Percentiles rank a stretch among this genome's conserved stretches.
Evolutionary conservation across 2,797 vertebrate genomes (phyloP).

Genomic region (Acropternis orthonyx): DNA sequence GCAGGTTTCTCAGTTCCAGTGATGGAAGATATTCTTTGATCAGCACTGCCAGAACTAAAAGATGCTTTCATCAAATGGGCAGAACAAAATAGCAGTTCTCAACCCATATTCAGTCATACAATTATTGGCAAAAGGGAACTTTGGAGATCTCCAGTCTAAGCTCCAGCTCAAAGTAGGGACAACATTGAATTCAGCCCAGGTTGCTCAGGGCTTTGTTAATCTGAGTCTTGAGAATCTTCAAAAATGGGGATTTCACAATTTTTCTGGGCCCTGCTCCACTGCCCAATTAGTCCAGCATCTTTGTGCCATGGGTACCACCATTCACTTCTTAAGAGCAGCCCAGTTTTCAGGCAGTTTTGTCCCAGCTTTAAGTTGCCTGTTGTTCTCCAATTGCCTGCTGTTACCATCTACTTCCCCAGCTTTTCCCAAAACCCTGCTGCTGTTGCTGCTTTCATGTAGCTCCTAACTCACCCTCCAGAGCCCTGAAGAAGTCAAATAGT

Average conservation of each 20-base stretch:
- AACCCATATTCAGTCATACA: not conserved
- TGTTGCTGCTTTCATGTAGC: not conserved
- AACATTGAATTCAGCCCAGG: not conserved
- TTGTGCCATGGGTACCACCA: fast-evolving
- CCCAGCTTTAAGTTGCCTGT: not conserved
- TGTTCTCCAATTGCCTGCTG: not conserved
- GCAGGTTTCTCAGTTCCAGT: not conserved
- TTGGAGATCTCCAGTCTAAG: not conserved
- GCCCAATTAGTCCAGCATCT: not conserved
- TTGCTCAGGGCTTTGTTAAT: not conserved
- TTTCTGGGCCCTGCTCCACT: not conserved
- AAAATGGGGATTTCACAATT: not conserved
- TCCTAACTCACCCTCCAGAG: not conserved
- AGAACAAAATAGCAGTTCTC: not conserved
- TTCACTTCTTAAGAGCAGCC: not conserved
- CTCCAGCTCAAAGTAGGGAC: not conserved
- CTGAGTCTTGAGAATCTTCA: not conserved
- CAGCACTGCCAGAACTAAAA: not conserved
- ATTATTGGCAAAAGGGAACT: not conserved
- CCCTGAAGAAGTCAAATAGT: not conserved
- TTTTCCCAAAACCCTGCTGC: not conserved
- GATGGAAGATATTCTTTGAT: not conserved
- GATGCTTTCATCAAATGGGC: not conserved
- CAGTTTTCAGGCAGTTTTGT: not conserved
- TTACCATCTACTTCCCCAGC: not conserved